A percentile compares a stretch with the other conserved stretches of the same genome.
Conservation (phyloP, 2,113 vertebrate species). For the Gobiocypris rarus region DNA sequence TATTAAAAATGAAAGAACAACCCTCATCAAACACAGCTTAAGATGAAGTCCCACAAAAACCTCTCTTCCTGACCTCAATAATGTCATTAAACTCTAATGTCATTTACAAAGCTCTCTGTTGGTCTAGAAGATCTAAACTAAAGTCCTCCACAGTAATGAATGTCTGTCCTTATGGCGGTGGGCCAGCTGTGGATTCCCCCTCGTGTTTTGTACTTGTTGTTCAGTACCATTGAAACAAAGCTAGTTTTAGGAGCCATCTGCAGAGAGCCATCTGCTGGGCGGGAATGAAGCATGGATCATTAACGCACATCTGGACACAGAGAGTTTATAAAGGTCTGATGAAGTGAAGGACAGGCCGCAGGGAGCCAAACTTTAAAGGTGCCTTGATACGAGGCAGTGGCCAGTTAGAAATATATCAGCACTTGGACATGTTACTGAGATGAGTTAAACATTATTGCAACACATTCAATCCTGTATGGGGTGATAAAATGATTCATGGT, state of each 20-base stretch:
- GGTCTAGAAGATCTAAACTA: neutral
- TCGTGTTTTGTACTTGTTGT: constrained; percentile 39
- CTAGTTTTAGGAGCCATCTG: constrained; percentile 55
- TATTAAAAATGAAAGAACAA: neutral
- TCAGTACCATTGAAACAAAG: constrained; percentile 54
- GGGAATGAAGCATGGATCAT: constrained; percentile 31
- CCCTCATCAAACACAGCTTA: neutral
- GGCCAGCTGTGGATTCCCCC: constrained; percentile 24
- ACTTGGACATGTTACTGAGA: neutral
- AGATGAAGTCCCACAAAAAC: neutral
- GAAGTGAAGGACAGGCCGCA: constrained; percentile 4
- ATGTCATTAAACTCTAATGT: constrained; percentile 21
- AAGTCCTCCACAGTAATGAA: constrained; percentile 46
- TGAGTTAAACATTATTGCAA: neutral
- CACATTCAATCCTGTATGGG: neutral
- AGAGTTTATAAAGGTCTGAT: constrained; percentile 27
- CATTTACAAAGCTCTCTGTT: neutral
- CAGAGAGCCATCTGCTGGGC: constrained; percentile 48
- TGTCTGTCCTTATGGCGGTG: constrained; percentile 36
- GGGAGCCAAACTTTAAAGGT: neutral
- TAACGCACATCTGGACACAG: constrained; percentile 52
- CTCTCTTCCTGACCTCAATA: neutral
- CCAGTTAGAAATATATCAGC: neutral
- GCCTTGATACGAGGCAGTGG: neutral
- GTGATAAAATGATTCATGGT: neutral